Conservation (phyloP, 1,140 invertebrate genomes). For the Bombus sylvicola region DNA sequence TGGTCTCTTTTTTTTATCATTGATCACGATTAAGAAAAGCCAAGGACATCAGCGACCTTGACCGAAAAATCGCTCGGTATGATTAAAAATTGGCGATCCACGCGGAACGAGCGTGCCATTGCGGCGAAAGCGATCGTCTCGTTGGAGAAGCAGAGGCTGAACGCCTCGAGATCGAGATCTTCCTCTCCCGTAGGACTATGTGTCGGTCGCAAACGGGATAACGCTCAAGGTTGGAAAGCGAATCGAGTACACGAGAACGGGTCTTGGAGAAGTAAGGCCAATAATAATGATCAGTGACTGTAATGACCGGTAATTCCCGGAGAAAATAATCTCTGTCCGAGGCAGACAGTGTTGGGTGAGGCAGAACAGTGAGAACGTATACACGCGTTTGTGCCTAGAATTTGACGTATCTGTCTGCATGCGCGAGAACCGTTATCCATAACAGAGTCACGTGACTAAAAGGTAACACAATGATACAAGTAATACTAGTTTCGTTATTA, state of each 20-base stretch:
- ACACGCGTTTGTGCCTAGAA: background rate
- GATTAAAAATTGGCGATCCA: conserved; percentile 48
- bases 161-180: background rate
- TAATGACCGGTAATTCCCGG: conserved; percentile 66
- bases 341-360: conserved; percentile 28
- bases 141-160: background rate
- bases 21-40: conserved; percentile 51
- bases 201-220: conserved; percentile 34
- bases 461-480: background rate
- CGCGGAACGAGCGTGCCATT: conserved; percentile 7
- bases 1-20: conserved; percentile 34
- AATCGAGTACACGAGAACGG: conserved; percentile 46
- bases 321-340: conserved; percentile 61
- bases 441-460: background rate
- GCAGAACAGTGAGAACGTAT: background rate
- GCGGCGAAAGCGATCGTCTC: background rate
- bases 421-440: too few relatives aligned
- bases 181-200: conserved; percentile 4
- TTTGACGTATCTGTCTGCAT: background rate
- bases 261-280: conserved; percentile 56
- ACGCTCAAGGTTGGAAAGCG: conserved; percentile 60
- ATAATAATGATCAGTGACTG: conserved; percentile 65
- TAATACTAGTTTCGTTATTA: too few relatives aligned
- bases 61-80: conserved; percentile 60
- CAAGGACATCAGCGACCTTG: conserved; percentile 51